Conservation (phyloP, 2,888 invertebrate genomes). For the Nebria brevicollis region DNA sequence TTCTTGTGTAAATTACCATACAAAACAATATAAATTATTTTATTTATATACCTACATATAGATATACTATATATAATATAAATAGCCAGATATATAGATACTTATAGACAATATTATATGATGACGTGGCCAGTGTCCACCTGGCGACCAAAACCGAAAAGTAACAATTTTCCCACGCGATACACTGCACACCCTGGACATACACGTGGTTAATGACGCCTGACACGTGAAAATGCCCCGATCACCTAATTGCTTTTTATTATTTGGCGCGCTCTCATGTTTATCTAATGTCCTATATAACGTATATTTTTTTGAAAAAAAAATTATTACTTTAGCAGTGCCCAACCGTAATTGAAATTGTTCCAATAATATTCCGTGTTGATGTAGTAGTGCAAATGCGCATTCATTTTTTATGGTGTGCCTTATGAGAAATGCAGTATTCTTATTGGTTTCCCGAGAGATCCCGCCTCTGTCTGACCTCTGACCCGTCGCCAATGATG, state of each 20-base stretch:
- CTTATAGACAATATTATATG: neutral
- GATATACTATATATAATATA: neutral
- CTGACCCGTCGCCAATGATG: conserved; percentile 24
- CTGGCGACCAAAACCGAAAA: conserved; percentile 24
- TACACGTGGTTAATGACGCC: conserved; percentile 31
- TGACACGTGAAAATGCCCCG: conserved; percentile 28
- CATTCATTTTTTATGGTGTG: neutral
- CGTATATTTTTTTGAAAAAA: neutral
- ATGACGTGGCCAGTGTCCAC: conserved; percentile 23
- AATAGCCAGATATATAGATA: neutral
- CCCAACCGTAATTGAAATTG: too few relatives aligned
- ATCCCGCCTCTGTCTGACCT: conserved; percentile 35
- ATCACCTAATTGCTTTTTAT: conserved; percentile 16
- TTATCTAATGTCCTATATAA: neutral
- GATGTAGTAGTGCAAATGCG: neutral
- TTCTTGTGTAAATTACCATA: conserved; percentile 6
- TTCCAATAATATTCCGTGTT: too few relatives aligned
- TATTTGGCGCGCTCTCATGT: neutral
- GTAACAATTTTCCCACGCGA: conserved; percentile 28
- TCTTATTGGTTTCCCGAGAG: conserved; percentile 12
- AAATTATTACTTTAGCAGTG: too few relatives aligned
- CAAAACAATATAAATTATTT: neutral
- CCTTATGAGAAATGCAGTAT: neutral
- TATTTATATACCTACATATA: neutral
- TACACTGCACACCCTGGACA: conserved; percentile 18